phyloP scores from a whole-genome alignment of 2,888 invertebrate species.

The Drosophila parthenogenetica region DNA sequence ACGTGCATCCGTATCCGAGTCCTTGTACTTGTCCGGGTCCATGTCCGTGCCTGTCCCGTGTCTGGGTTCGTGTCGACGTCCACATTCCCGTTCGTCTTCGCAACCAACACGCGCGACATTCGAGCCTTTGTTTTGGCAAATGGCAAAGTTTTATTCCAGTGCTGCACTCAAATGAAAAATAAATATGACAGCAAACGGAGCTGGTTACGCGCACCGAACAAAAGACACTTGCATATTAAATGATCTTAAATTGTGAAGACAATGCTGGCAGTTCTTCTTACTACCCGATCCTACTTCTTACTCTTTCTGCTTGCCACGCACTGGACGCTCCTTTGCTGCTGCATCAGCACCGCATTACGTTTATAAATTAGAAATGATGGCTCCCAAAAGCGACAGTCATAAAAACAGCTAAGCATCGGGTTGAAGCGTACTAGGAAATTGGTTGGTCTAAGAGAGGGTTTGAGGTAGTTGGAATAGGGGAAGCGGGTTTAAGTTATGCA shows the following conservation, averaged over 20 bases:
- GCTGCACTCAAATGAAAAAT: constrained; percentile 77
- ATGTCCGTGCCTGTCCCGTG: constrained; percentile 39
- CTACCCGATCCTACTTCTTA: constrained; percentile 7
- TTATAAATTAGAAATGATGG: constrained; percentile 81
- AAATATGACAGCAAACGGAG: constrained; percentile 75
- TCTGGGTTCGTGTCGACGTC: constrained; percentile 3
- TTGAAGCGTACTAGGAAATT: background rate
- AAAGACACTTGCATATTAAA: constrained; percentile 79
- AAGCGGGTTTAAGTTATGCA: constrained; percentile 69
- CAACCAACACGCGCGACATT: constrained; percentile 57
- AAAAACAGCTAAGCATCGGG: constrained; percentile 38
- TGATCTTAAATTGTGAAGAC: constrained; percentile 79
- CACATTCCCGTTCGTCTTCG: constrained; percentile 27
- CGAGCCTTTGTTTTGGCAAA: constrained; percentile 72
- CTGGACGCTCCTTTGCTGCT: constrained; percentile 28
- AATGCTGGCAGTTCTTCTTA: constrained; percentile 48
- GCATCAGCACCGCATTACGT: constrained; percentile 73
- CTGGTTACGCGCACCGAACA: constrained; percentile 60
- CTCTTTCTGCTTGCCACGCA: constrained; percentile 17
- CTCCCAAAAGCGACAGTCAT: constrained; percentile 50
- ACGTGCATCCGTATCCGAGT: constrained; percentile 61
- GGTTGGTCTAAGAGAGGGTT: background rate
- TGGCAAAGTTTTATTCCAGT: constrained; percentile 78
- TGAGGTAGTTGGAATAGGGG: background rate
- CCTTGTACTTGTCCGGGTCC: constrained; percentile 26